Percentiles rank a stretch among this genome's conserved stretches.
phyloP scores from a whole-genome alignment of 2,888 invertebrate genomes.

The Tenthredo amoena region DNA sequence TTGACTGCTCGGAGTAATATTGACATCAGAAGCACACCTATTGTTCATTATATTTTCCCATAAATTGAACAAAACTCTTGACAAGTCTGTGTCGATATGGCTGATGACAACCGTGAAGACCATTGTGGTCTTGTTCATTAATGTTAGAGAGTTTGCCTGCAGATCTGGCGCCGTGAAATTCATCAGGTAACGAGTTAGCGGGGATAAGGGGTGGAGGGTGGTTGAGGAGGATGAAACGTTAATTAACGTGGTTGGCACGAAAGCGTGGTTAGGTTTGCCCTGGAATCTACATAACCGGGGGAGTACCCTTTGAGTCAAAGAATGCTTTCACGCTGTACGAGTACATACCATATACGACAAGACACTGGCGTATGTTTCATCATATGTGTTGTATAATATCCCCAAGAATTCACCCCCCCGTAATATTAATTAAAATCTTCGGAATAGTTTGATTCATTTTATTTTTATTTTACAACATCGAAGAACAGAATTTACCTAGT shows the following conservation, averaged over 20 bases:
- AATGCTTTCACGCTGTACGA: conserved; percentile 39
- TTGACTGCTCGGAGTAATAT: background rate
- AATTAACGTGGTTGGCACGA: conserved; percentile 49
- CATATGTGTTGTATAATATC: background rate
- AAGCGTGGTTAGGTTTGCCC: conserved; percentile 40
- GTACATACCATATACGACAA: conserved; percentile 4
- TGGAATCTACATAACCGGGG: conserved; percentile 43
- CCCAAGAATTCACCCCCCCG: background rate
- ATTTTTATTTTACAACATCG: background rate
- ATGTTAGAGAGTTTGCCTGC: conserved; percentile 14
- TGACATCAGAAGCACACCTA: background rate
- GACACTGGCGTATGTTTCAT: conserved; percentile 5
- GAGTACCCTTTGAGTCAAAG: conserved; percentile 40
- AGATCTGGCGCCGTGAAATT: background rate
- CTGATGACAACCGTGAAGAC: background rate
- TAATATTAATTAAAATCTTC: conserved; percentile 10
- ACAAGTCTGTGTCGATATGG: background rate
- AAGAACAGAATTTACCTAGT: background rate
- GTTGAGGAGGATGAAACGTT: conserved; percentile 15
- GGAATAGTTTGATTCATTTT: background rate
- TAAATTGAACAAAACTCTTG: background rate
- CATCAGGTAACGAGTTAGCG: background rate
- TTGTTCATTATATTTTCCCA: background rate
- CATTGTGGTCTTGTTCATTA: conserved; percentile 38
- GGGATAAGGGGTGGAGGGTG: background rate